Evolutionary conservation across 2,888 invertebrate species (phyloP), one percentile per base, ranked within the genome.

Genomic region (Microplitis manilae): DNA sequence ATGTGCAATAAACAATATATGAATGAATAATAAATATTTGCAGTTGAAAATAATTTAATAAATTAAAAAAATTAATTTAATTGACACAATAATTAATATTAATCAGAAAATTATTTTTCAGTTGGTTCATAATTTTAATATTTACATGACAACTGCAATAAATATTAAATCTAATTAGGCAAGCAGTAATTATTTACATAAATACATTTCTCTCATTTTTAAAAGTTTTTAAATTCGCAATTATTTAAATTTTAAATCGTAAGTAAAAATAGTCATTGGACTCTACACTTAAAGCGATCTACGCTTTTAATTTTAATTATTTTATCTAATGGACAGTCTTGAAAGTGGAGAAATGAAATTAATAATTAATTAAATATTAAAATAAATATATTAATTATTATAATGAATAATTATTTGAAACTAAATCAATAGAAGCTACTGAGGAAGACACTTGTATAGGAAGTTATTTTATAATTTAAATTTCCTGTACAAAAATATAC

Each of bases 101-200:
- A 30, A 30, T 30, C 30, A 30, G 30, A 30, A 30, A 30, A 30
- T 30, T 30, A 30, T 30, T 2, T 30, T 30, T 30, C 30, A 30
- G 30, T 30, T 30, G 4, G 30, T 30, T 30, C 2, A 30, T 30
- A 50, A 50, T 50, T 13, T 13, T 13, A 50, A 50, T 73, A 78
- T 76, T 15, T 79, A 73, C 78, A 77, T 67, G 67, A 60, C 50
- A 41, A 75, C 70, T n/a, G 39, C 50, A 80, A 85, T 85, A 85
- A 85, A 85, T 85, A 84, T 84, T 85, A 85, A 82, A 84, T 85
- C 84, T 40, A 79, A 64, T 69, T 78, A 77, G 75, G 40, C 39
- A 80, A 77, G 77, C 74, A 82, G 41, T 78, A 79, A 65, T 65
- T 71, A 85, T 85, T 68, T 85, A 85, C 84, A 85, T 83, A 85